These are phyloP conservation scores for Heptranchias perlo DNA, from an alignment of 2,113 vertebrate species.

Conservation along the genomic window DNA sequence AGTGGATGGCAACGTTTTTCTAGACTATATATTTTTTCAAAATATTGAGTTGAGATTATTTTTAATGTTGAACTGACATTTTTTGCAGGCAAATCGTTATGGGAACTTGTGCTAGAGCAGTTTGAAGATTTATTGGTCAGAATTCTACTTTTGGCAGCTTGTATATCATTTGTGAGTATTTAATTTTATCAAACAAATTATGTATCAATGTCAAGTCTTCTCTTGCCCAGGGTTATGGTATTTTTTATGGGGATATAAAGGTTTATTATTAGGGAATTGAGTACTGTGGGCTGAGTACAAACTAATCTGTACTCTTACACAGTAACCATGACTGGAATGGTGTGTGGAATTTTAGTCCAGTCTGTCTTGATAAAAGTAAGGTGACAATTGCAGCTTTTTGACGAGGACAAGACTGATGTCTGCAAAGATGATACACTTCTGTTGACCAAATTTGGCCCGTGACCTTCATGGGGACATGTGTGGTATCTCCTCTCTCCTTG, in stretches of 20 bases:
- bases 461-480: conserved; percentile 56
- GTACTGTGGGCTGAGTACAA: background rate
- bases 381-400: conserved; percentile 78
- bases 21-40: background rate
- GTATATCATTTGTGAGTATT: conserved; percentile 69
- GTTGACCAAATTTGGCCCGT: conserved; percentile 87
- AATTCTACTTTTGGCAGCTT: conserved; percentile 93
- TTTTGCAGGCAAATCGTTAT: conserved; percentile 86
- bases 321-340: conserved; percentile 24
- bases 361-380: conserved; percentile 77
- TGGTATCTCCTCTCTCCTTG: conserved; percentile 34
- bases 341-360: conserved; percentile 59
- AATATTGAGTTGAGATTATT: background rate
- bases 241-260: conserved; percentile 86
- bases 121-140: conserved; percentile 97
- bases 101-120: conserved; percentile 91
- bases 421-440: conserved; percentile 62
- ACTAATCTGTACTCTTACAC: background rate
- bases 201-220: background rate
- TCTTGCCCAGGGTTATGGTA: conserved; percentile 55
- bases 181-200: background rate
- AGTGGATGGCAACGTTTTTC: conserved; percentile 38
- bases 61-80: conserved; percentile 34
- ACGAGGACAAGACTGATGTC: conserved; percentile 71
- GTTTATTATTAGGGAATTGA: background rate